phyloP scores from a whole-genome alignment of 2,888 invertebrate genomes.

The Lottia scabra region DNA sequence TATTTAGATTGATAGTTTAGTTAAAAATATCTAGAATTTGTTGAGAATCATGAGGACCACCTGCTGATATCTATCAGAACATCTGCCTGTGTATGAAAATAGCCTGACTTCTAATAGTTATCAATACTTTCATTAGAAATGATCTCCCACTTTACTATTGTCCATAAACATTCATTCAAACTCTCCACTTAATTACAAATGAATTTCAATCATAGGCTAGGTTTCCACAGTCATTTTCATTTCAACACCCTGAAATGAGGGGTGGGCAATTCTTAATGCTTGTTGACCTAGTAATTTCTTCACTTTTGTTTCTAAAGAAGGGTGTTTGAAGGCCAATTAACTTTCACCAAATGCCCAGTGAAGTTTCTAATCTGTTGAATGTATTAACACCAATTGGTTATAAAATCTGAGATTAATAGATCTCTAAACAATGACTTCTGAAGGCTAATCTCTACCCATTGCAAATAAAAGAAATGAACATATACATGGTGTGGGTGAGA shows the following conservation, averaged over 20 bases:
- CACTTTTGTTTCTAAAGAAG: slow-evolving; percentile 4
- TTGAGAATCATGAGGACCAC: not conserved
- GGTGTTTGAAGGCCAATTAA: slow-evolving; percentile 2
- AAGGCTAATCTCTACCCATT: not conserved
- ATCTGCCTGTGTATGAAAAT: not conserved
- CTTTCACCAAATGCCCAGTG: slow-evolving; percentile 1
- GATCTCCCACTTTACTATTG: too few relatives aligned
- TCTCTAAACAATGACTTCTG: not conserved
- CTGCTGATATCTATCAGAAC: not conserved
- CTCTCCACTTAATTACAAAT: too few relatives aligned
- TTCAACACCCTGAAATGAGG: not conserved
- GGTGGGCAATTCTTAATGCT: not conserved
- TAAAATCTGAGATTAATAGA: not conserved
- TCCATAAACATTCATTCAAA: too few relatives aligned
- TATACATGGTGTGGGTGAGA: not conserved
- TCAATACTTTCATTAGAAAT: not conserved
- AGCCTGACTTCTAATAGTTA: not conserved
- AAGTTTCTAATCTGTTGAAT: not conserved
- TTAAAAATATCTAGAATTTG: not conserved
- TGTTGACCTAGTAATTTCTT: slow-evolving; percentile 1
- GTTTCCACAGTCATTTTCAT: too few relatives aligned
- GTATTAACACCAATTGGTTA: not conserved
- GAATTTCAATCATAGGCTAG: too few relatives aligned
- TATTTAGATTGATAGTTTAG: not conserved
- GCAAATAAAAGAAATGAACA: not conserved